A percentile compares a stretch with the other conserved stretches of the same genome.
phyloP scores from a whole-genome alignment of 2,113 vertebrate genomes.

The Aldabrachelys gigantea region DNA sequence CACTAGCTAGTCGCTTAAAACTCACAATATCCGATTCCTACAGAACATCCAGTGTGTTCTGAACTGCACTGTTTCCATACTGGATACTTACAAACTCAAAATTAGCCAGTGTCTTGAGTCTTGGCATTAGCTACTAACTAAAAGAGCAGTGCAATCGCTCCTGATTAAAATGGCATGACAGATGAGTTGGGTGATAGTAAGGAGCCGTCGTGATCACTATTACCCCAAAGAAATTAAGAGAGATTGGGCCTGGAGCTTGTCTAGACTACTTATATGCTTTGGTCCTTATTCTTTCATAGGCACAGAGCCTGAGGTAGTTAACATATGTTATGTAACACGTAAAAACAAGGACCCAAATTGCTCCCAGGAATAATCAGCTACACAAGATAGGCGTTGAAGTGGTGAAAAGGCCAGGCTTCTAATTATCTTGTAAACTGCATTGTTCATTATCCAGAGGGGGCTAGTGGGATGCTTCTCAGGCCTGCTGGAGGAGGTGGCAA shows the following conservation, averaged over 20 bases:
- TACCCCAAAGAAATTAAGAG: not conserved
- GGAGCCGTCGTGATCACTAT: not conserved
- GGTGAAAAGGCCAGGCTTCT: not conserved
- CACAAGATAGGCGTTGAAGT: slow-evolving; percentile 1
- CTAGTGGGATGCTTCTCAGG: not conserved
- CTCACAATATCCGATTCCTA: not conserved
- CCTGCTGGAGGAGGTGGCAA: not conserved
- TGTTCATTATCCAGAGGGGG: not conserved
- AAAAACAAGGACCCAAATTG: not conserved
- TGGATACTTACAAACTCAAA: not conserved
- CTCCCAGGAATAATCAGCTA: slow-evolving; percentile 6
- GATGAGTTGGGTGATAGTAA: not conserved
- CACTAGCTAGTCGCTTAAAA: not conserved
- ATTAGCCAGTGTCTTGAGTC: not conserved
- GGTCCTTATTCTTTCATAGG: not conserved
- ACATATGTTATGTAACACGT: slow-evolving; percentile 1
- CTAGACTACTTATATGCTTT: not conserved
- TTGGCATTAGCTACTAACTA: not conserved
- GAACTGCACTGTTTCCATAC: not conserved
- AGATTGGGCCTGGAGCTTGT: not conserved
- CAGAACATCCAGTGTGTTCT: not conserved
- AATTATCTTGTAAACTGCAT: not conserved
- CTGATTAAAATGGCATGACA: not conserved
- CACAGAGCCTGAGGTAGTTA: not conserved
- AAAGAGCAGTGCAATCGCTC: not conserved